Evolutionary conservation across 1,140 invertebrate species (phyloP), one percentile per base, ranked within the genome.

Genomic region (Heliconius nattereri): DNA sequence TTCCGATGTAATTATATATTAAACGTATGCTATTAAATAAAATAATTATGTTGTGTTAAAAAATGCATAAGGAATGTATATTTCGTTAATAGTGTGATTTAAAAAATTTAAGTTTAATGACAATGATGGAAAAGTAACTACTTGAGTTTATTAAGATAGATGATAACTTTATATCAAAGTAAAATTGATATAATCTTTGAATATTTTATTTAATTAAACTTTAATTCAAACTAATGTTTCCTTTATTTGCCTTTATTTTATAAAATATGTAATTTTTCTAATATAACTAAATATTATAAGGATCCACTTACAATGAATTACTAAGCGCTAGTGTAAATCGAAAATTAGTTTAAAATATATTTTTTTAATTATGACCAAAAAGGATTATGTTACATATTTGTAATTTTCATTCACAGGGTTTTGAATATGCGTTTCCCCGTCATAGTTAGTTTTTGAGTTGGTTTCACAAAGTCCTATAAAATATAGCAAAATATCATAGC

Each of bases 161-260:
- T 75, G n/a, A 60, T n/a, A 37, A 60, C 32, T 60, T 71, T 71
- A 71, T 72, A 70, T 52, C 29, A 72, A 71, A 77, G 20, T 32
- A 71, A 35, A n/a, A 72, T 78, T 78, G 26, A 75, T 75, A 49
- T 78, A 78, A 78, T 78, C 70, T 72, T 72, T 72, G 9, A 72
- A 54, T 52, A 54, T 54, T 29, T 23, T 66, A 16, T 29, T 23
- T 66, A 16, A 78, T 72, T 78, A 78, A 78, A 78, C 16, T 37
- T 20, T 78, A 19, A 71, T 40, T 52, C 23, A 0, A 78, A 35
- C 1, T 3, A 26, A 71, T 20, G 32, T 70, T 45, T 77, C 60
- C 19, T 57, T 75, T 52, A 7, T 20, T 52, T 45, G 16, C 40
- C 40, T 45, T 45, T 45, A 45, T 16, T 45, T 13, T 45, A 16